phyloP scores from a whole-genome alignment of 2,797 vertebrate species.

The Gastrophryne carolinensis region DNA sequence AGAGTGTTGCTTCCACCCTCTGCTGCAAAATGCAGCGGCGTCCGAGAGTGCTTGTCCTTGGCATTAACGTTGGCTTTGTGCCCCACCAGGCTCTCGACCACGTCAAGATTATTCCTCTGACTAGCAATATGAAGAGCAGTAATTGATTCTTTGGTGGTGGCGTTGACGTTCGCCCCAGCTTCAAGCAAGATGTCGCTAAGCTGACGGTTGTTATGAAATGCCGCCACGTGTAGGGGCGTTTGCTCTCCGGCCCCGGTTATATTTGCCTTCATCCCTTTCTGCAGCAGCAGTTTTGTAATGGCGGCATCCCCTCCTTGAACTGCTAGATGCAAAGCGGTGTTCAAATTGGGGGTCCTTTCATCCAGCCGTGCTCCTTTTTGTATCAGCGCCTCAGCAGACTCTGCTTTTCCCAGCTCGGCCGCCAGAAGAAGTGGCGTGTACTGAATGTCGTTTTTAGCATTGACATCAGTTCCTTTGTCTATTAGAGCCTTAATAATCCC shows the following conservation, averaged over 20 bases:
- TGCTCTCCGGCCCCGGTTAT: slow-evolving; percentile 62
- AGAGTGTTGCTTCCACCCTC: slow-evolving; percentile 55
- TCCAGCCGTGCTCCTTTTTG: slow-evolving; percentile 67
- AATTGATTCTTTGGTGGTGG: slow-evolving; percentile 60
- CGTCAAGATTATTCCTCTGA: slow-evolving; percentile 61
- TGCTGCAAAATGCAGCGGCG: slow-evolving; percentile 72
- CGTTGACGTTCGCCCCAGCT: slow-evolving; percentile 70
- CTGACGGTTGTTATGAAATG: slow-evolving; percentile 58
- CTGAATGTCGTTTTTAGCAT: slow-evolving; percentile 61
- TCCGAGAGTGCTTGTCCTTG: slow-evolving; percentile 68
- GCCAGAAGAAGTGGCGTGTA: slow-evolving; percentile 77
- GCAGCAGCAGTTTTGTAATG: slow-evolving; percentile 63
- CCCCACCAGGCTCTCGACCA: slow-evolving; percentile 65
- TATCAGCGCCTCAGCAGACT: slow-evolving; percentile 68
- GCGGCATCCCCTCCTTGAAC: slow-evolving; percentile 61
- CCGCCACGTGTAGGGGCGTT: slow-evolving; percentile 71
- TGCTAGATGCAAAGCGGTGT: slow-evolving; percentile 69
- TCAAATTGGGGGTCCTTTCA: slow-evolving; percentile 62
- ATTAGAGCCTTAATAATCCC: slow-evolving; percentile 62
- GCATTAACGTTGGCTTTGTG: slow-evolving; percentile 62
- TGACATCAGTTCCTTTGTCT: slow-evolving; percentile 68
- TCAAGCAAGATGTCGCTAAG: slow-evolving; percentile 60
- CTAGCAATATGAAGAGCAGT: slow-evolving; percentile 72
- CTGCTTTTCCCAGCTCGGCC: slow-evolving; percentile 65
- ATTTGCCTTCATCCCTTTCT: slow-evolving; percentile 67